Evolutionary conservation across 92 coral and sea anemone genomes (phyloP).

Genomic region (Porites lobata): DNA sequence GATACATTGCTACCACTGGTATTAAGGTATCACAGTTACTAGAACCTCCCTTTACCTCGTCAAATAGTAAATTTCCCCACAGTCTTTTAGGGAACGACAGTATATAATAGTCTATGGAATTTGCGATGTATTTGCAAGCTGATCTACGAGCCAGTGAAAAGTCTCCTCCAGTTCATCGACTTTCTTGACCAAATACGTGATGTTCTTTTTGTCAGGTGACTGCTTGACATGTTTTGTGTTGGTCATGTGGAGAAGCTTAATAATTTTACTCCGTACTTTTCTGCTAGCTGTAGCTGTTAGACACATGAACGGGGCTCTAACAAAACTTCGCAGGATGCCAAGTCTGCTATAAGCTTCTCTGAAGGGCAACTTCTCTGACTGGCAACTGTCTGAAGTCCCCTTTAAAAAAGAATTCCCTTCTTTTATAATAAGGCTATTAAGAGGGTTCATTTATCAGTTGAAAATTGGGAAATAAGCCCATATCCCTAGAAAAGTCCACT

Average conservation of each 20-base stretch:
- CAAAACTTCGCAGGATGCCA: constrained; percentile 5
- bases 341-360: neutral
- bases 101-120: constrained; percentile 49
- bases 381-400: neutral
- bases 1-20: constrained; percentile 57
- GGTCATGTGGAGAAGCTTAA: constrained; percentile 6
- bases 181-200: neutral
- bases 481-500: no score
- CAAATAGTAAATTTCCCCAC: constrained; percentile 70
- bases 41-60: constrained; percentile 6
- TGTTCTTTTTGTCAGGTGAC: constrained; percentile 39
- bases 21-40: neutral
- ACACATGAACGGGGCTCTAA: constrained; percentile 28
- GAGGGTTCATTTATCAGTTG: no score
- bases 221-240: constrained; percentile 8
- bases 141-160: constrained; percentile 9
- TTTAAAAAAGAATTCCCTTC: no score
- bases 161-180: constrained; percentile 22
- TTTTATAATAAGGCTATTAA: no score
- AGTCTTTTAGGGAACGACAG: constrained; percentile 63
- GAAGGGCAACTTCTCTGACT: neutral
- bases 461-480: no score
- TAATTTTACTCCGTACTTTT: constrained; percentile 18
- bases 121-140: neutral
- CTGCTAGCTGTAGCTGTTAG: constrained; percentile 41